These are phyloP conservation scores for Drosophila pruinosa DNA, from an alignment of 1,140 invertebrate species.

Conservation along the genomic window DNA sequence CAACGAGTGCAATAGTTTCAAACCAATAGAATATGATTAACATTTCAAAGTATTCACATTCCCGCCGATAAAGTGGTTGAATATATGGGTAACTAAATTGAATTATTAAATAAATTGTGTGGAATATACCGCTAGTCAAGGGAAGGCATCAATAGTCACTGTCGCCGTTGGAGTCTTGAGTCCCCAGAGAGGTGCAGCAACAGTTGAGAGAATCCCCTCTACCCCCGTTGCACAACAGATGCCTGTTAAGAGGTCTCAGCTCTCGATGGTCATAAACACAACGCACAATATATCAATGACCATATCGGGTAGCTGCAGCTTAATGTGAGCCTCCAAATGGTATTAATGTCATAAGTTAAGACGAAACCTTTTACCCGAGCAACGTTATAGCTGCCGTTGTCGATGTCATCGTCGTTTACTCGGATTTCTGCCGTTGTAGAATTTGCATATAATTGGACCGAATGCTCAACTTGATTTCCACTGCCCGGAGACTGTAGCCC, in stretches of 20 bases:
- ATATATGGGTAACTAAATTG: constrained; percentile 62
- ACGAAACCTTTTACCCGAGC: constrained; percentile 62
- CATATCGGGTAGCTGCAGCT: constrained; percentile 64
- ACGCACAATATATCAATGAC: constrained; percentile 64
- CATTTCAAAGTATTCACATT: constrained; percentile 36
- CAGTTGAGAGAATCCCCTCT: neutral
- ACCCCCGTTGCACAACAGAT: neutral
- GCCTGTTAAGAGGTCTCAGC: neutral
- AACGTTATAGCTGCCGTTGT: neutral
- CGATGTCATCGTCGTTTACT: constrained; percentile 7
- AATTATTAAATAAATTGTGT: constrained; percentile 72
- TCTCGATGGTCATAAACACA: constrained; percentile 39
- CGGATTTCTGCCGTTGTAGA: constrained; percentile 48
- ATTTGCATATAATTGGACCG: constrained; percentile 61
- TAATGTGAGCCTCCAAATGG: constrained; percentile 67
- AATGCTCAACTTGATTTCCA: constrained; percentile 44
- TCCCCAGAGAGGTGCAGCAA: constrained; percentile 5
- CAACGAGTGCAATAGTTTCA: neutral
- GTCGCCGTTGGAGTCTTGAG: constrained; percentile 1
- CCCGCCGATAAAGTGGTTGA: constrained; percentile 31
- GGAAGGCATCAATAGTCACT: neutral
- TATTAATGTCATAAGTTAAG: constrained; percentile 78
- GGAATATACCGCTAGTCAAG: constrained; percentile 23
- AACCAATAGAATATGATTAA: constrained; percentile 7
- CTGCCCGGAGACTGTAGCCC: constrained; percentile 1